These are phyloP conservation scores for Mythimna albipuncta DNA, from an alignment of 2,888 invertebrate species.

Conservation along the genomic window DNA sequence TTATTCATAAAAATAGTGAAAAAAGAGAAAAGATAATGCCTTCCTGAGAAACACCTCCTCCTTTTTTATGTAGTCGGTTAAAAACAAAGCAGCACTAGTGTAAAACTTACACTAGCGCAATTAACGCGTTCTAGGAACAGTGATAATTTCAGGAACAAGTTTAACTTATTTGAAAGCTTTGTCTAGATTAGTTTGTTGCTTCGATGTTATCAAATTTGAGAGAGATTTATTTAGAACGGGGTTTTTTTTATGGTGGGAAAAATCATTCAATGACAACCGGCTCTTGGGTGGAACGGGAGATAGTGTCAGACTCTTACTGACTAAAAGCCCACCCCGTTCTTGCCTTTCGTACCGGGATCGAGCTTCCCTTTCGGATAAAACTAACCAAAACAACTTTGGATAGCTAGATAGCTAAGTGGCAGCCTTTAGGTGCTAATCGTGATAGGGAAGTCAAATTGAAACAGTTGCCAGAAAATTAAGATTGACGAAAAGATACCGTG, in stretches of 20 bases:
- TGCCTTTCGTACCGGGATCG: too few relatives aligned
- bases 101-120: not conserved
- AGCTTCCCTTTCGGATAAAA: not conserved
- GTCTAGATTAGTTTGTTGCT: constrained; percentile 1
- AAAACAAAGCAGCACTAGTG: too few relatives aligned
- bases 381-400: not conserved
- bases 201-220: constrained; percentile 10
- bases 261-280: too few relatives aligned
- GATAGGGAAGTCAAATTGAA: constrained; percentile 10
- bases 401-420: not conserved
- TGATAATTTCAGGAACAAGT: constrained; percentile 8
- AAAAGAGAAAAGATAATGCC: too few relatives aligned
- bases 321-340: too few relatives aligned
- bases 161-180: constrained; percentile 14
- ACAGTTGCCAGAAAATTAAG: constrained; percentile 1
- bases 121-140: not conserved
- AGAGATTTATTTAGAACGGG: constrained; percentile 11
- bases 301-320: too few relatives aligned
- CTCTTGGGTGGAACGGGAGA: too few relatives aligned
- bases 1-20: too few relatives aligned
- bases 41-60: too few relatives aligned
- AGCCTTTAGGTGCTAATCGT: not conserved
- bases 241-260: not conserved
- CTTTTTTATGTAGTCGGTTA: too few relatives aligned
- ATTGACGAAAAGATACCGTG: not conserved